Base-by-base conservation (phyloP, 2,888 invertebrate genomes). In the Eilema caniola region DNA sequence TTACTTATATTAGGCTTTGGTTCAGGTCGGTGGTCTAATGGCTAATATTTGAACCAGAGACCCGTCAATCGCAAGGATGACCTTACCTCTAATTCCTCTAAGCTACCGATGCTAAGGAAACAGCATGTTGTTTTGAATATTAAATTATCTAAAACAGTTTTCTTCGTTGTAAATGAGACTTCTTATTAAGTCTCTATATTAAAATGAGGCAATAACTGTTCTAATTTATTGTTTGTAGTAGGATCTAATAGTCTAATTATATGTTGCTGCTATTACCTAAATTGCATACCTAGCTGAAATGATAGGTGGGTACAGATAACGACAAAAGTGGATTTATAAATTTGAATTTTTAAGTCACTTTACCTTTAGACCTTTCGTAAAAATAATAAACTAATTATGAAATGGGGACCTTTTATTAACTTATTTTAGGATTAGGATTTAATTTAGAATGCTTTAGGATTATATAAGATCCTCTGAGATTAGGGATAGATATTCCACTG, bases 211-310 rank as follows among this genome's bases (percentile, higher is more conserved):
- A 67, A 63, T 66, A 66, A 60, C 33, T 33, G 41, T 41, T 65
- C 59, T 8, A 73, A 61, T 71, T 66, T 37, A 68, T 77, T 82
- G 78, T 80, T 77, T 70, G 41, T 62, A 62, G 59, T 69, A 71
- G 65, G 10, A 11, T 53, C 20, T 67, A 72, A 71, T 72, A 33
- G 33, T 20, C 70, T 74, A 77, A 80, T 82, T 69, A 76, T 7
- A 31, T 12, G 28, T 28, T 14, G 31, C 20, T 24, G n/a, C 53
- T 14, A 65, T 62, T 62, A 64, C n/a, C 28, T 31, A 65, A 64
- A 53, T 31, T 65, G 14, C 28, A 56, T 14, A 65, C 64, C 53
- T 31, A 12, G n/a, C 28, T n/a, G 20, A 28, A 24, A 23, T 16
- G 14, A 62, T 62, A 41, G 33, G 61, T 25, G 20, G 31, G 33